phyloP scores from a whole-genome alignment of 92 coral and sea anemone species.

The Meandrina meandrites region DNA sequence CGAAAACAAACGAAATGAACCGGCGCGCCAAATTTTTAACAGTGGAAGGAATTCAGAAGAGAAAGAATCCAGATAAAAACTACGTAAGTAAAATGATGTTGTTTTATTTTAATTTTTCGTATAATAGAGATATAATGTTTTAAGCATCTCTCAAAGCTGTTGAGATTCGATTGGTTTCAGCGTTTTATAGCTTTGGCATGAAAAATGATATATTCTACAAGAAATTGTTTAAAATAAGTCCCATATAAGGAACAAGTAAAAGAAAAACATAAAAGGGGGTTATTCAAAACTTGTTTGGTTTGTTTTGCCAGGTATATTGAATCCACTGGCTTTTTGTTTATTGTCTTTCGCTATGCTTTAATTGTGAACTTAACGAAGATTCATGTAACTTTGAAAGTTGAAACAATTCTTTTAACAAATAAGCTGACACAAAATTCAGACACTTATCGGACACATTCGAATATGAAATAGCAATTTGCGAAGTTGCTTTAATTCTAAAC shows the following conservation, averaged over 20 bases:
- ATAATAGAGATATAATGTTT: background rate
- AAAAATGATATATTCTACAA: background rate
- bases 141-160: background rate
- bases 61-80: conserved; percentile 59
- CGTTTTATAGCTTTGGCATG: background rate
- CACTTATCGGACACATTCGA: no score
- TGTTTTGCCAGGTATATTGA: background rate
- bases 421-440: background rate
- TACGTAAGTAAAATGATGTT: conserved; percentile 42
- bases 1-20: conserved; percentile 44
- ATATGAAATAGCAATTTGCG: no score
- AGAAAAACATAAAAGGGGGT: background rate
- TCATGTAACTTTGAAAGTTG: background rate
- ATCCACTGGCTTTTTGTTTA: background rate
- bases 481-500: no score
- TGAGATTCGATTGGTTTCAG: background rate
- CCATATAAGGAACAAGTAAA: background rate
- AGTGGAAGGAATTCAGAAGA: conserved; percentile 65
- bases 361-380: background rate
- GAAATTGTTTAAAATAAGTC: background rate
- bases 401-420: no score
- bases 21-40: conserved; percentile 56
- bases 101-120: background rate
- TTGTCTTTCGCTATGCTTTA: background rate
- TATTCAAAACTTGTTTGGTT: background rate